These are phyloP conservation scores for Choristoneura rosaceana DNA, from an alignment of 2,888 invertebrate species.

Conservation along the genomic window DNA sequence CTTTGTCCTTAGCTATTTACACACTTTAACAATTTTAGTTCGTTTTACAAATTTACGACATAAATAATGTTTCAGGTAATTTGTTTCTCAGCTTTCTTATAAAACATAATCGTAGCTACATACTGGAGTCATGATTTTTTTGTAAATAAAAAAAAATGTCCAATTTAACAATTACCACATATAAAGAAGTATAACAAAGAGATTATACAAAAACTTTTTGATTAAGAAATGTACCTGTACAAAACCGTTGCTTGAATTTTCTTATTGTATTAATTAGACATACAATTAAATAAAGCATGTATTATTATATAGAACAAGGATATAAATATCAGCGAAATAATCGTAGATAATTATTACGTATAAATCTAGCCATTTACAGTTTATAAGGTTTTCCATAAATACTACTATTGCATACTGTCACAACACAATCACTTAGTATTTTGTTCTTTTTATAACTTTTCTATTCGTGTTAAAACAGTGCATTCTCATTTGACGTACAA, in stretches of 20 bases:
- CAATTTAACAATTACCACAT: too few relatives aligned
- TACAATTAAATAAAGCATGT: constrained; percentile 20
- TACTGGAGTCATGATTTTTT: not conserved
- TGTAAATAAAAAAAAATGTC: not conserved
- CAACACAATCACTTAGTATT: constrained; percentile 36
- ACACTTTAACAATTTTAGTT: constrained; percentile 29
- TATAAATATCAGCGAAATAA: constrained; percentile 23
- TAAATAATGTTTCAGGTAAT: constrained; percentile 8
- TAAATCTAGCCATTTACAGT: constrained; percentile 31
- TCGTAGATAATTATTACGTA: constrained; percentile 19
- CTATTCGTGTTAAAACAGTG: constrained; percentile 37
- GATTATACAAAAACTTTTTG: constrained; percentile 2
- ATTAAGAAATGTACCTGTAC: not conserved
- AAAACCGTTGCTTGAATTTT: not conserved
- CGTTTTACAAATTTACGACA: constrained; percentile 26
- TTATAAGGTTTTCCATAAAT: constrained; percentile 18
- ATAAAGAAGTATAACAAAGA: too few relatives aligned
- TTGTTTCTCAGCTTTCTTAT: not conserved
- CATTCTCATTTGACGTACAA: constrained; percentile 35
- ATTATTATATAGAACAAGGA: constrained; percentile 21
- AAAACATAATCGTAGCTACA: not conserved
- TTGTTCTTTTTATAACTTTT: constrained; percentile 18
- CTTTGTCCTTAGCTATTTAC: constrained; percentile 32
- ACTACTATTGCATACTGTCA: constrained; percentile 41
- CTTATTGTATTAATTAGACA: constrained; percentile 7